Evolutionary conservation across 2,113 vertebrate genomes (phyloP), one percentile per base, ranked within the genome.

Genomic region (Phalacrocorax aristotelis): DNA sequence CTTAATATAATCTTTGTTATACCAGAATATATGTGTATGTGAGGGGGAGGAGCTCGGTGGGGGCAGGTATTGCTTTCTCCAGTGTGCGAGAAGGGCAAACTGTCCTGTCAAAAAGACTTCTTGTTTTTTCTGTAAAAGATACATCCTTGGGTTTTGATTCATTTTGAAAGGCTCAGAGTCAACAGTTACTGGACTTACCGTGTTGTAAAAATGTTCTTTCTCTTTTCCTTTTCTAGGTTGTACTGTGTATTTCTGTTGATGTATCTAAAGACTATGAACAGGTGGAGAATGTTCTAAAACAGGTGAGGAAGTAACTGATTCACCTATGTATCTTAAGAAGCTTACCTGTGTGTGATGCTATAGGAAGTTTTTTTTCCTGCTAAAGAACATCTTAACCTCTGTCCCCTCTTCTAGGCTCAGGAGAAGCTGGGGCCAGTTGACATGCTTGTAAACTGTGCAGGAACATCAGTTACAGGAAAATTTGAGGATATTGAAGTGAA

Each of bases 371-470:
- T 64, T 58, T 71, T 64, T 10, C 34, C 17, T 42, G 7, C 13
- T 70, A 18, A 86, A 54, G 44, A 65, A 10, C 13, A 30, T 87
- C 22, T 62, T 86, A 40, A 68, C 13, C 2, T 83, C 70, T 91
- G 0, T 93, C 11, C 4, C 10, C 32, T 76, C 22, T 95, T 97
- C 30, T 93, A 99, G 99, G 99, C 99, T 96, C 99, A 99, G 90
- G 99, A 99, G 97, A 99, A 99, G 92, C 94, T 99, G 87, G 99
- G 99, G 10, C 99, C 99, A 6, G 99, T 99, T 87, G 99, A 99
- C 95, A 99, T 99, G 99, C 98, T 99, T 49, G 98, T 99, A 55
- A 99, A 99, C 97, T 99, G 99, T 88, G 99, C 99, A 13, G 99
- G 99, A 83, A 98, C 55, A 9, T 96, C 99, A 20, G 10, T 99